phyloP scores from a whole-genome alignment of 1,140 invertebrate species.

The Drosophila eugracilis region DNA sequence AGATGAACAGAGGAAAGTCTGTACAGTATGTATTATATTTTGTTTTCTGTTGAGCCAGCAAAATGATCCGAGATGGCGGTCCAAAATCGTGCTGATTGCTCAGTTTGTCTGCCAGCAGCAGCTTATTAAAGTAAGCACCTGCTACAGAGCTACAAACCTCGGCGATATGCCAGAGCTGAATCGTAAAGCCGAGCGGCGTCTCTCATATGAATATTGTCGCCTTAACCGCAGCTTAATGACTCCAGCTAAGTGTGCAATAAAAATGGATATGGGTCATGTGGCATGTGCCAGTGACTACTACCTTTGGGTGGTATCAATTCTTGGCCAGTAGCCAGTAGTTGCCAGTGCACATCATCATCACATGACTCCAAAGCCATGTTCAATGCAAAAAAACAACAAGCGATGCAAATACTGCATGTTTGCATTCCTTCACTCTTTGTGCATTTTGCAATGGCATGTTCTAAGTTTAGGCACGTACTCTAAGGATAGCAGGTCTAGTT shows the following conservation, averaged over 20 bases:
- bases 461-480: slow-evolving; percentile 11
- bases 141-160: slow-evolving; percentile 5
- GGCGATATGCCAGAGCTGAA: slow-evolving; percentile 11
- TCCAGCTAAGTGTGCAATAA: slow-evolving; percentile 43
- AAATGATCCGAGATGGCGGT: slow-evolving; percentile 17
- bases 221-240: slow-evolving; percentile 54
- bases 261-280: slow-evolving; percentile 56
- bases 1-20: background rate
- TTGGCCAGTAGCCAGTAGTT: slow-evolving; percentile 2
- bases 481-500: slow-evolving; percentile 1
- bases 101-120: slow-evolving; percentile 38
- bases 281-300: slow-evolving; percentile 43
- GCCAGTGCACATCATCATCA: slow-evolving; percentile 18
- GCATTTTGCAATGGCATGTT: slow-evolving; percentile 8
- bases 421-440: background rate
- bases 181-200: slow-evolving; percentile 38
- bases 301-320: slow-evolving; percentile 23
- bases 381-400: slow-evolving; percentile 13
- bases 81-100: slow-evolving; percentile 56
- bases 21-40: background rate
- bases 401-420: slow-evolving; percentile 15
- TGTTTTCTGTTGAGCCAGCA: slow-evolving; percentile 23
- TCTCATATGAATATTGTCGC: slow-evolving; percentile 47
- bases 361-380: slow-evolving; percentile 18
- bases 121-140: slow-evolving; percentile 43